Evolutionary conservation across 2,797 vertebrate species (phyloP).

Genomic region (Parambassis ranga): DNA sequence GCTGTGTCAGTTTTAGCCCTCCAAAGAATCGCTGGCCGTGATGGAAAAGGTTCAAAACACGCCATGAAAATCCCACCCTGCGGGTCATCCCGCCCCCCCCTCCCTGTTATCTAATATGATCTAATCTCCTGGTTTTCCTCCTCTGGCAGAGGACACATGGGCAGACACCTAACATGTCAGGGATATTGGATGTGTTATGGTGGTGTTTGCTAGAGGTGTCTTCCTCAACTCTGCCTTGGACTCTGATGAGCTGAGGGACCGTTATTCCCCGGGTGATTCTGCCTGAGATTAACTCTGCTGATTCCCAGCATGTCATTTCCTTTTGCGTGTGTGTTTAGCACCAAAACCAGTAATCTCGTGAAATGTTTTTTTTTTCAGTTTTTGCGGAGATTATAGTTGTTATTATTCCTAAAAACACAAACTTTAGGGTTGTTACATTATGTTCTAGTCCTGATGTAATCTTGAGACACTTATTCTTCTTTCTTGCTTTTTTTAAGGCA

Average conservation of each 20-base stretch:
- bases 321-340: slow-evolving; percentile 26
- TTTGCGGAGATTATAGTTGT: neutral
- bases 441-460: slow-evolving; percentile 10
- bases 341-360: slow-evolving; percentile 20
- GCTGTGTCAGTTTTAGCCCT: slow-evolving; percentile 21
- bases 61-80: slow-evolving; percentile 52
- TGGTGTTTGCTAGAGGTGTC: slow-evolving; percentile 67
- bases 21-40: slow-evolving; percentile 18
- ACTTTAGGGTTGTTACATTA: neutral
- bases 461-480: slow-evolving; percentile 5
- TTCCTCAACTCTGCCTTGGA: slow-evolving; percentile 59
- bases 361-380: neutral
- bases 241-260: slow-evolving; percentile 75
- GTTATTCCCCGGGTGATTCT: slow-evolving; percentile 65
- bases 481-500: neutral
- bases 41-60: slow-evolving; percentile 50
- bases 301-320: slow-evolving; percentile 49
- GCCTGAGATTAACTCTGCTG: slow-evolving; percentile 59
- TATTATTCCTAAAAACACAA: neutral
- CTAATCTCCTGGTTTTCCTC: slow-evolving; percentile 61
- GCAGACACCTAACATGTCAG: slow-evolving; percentile 50
- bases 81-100: slow-evolving; percentile 48
- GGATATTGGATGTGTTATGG: slow-evolving; percentile 71
- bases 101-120: slow-evolving; percentile 65
- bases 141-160: slow-evolving; percentile 47